A percentile compares a stretch with the other conserved stretches of the same genome.
phyloP scores from a whole-genome alignment of 2,888 invertebrate genomes.

The Carpatolechia fugitivella region DNA sequence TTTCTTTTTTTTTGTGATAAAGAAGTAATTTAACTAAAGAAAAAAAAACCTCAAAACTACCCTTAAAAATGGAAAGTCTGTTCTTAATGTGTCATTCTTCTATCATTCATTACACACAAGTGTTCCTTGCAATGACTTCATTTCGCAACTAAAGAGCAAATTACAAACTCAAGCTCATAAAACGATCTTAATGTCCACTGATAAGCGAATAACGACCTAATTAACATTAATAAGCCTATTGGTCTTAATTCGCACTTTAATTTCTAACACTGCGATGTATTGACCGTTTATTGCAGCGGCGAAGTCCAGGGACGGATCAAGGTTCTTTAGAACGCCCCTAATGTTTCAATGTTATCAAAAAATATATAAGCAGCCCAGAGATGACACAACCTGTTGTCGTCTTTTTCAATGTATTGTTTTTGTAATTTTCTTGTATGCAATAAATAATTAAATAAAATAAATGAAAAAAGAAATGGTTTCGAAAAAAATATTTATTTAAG shows the following conservation, averaged over 20 bases:
- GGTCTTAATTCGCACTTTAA: slow-evolving; percentile 10
- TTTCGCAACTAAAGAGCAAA: not conserved
- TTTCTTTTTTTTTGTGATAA: too few relatives aligned
- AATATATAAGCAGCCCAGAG: not conserved
- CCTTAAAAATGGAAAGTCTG: too few relatives aligned
- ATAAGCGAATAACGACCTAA: slow-evolving; percentile 5
- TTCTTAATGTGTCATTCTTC: too few relatives aligned
- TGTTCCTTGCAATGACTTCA: too few relatives aligned
- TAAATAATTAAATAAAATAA: too few relatives aligned
- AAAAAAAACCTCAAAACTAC: too few relatives aligned
- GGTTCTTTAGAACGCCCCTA: not conserved
- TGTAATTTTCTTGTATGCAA: too few relatives aligned
- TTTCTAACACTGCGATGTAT: slow-evolving; percentile 17
- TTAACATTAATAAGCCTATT: slow-evolving; percentile 14
- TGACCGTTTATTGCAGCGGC: slow-evolving; percentile 7
- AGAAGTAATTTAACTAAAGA: too few relatives aligned
- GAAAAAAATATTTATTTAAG: too few relatives aligned
- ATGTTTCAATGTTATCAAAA: not conserved
- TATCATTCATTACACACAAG: too few relatives aligned
- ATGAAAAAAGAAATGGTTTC: too few relatives aligned
- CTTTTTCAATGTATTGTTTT: not conserved
- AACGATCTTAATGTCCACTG: slow-evolving; percentile 7
- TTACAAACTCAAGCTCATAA: not conserved
- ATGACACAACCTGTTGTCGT: not conserved
- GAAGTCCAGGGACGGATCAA: not conserved